Conservation (phyloP, 2,113 vertebrate species). For the Chiloscyllium plagiosum region DNA sequence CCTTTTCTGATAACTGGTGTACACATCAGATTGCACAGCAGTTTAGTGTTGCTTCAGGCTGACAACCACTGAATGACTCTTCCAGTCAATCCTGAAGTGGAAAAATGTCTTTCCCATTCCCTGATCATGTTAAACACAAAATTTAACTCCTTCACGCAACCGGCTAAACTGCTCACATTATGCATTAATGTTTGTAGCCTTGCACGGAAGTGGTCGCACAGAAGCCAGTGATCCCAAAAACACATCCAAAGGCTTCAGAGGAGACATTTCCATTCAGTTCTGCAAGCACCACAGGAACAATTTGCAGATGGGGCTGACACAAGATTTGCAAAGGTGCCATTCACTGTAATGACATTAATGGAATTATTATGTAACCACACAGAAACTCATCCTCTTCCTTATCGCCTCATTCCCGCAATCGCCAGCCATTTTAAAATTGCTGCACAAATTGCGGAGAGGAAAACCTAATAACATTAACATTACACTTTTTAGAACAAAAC, state of each 20-base stretch:
- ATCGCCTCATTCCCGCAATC: neutral
- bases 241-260: neutral
- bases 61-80: too few species aligned
- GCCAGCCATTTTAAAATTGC: neutral
- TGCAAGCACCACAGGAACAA: neutral
- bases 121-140: neutral
- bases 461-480: neutral
- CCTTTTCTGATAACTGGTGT: too few species aligned
- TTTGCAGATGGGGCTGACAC: neutral
- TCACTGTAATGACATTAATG: neutral
- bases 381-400: neutral
- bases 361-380: constrained; percentile 1
- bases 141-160: neutral
- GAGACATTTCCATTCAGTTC: neutral
- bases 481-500: neutral
- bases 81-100: neutral
- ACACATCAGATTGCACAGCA: too few species aligned
- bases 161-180: neutral
- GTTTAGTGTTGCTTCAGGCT: too few species aligned
- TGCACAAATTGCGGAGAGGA: neutral
- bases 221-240: neutral
- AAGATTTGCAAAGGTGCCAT: neutral
- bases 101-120: neutral
- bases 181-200: neutral
- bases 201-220: neutral